Evolutionary conservation across 2,888 invertebrate species (phyloP).

Genomic region (Lepidochitona cinerea): DNA sequence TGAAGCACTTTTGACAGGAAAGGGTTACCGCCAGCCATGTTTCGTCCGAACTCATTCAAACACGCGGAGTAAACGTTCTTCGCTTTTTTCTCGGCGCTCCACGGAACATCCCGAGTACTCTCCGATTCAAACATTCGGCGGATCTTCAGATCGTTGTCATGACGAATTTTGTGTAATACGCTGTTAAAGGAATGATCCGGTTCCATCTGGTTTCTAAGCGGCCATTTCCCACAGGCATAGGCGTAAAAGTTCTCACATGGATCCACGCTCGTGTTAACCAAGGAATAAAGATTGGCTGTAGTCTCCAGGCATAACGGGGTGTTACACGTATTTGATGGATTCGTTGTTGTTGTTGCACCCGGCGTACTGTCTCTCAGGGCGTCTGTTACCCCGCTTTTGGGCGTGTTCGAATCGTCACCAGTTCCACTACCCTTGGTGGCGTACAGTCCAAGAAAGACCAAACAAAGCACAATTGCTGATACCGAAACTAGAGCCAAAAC

Average conservation of each 20-base stretch:
- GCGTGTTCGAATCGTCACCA: background rate
- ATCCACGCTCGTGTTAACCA: slow-evolving; percentile 49
- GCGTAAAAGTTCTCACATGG: slow-evolving; percentile 73
- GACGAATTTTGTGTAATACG: slow-evolving; percentile 42
- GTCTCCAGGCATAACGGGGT: background rate
- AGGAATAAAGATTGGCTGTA: background rate
- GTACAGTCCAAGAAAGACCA: background rate
- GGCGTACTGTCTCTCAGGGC: background rate
- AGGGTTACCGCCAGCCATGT: slow-evolving; percentile 25
- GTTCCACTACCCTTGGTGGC: background rate
- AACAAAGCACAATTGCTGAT: background rate
- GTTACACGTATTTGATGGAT: background rate
- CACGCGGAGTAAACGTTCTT: slow-evolving; percentile 77
- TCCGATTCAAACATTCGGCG: background rate
- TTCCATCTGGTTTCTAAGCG: slow-evolving; percentile 53
- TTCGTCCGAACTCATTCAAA: slow-evolving; percentile 64
- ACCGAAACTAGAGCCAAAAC: background rate
- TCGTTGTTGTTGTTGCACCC: background rate
- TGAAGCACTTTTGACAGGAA: slow-evolving; percentile 46
- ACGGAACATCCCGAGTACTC: slow-evolving; percentile 22
- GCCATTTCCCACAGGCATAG: slow-evolving; percentile 73
- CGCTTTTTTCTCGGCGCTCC: slow-evolving; percentile 74
- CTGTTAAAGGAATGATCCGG: slow-evolving; percentile 39
- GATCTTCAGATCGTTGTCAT: slow-evolving; percentile 50
- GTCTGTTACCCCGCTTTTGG: background rate